phyloP scores from a whole-genome alignment of 2,888 invertebrate species.

The Cheilosia scutellata region DNA sequence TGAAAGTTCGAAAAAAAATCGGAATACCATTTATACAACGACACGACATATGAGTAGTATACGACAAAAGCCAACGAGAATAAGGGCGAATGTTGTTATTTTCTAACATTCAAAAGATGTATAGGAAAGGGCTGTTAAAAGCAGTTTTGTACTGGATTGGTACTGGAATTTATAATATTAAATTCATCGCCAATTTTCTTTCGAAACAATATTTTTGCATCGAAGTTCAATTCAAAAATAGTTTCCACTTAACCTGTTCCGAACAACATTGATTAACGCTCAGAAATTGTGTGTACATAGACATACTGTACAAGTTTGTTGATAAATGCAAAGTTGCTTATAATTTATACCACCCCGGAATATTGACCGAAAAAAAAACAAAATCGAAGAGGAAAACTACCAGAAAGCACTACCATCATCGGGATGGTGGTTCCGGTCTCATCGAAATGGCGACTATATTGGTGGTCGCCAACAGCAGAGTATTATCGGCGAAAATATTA shows the following conservation, averaged over 20 bases:
- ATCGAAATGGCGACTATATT: not conserved
- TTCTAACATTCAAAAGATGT: too few species aligned
- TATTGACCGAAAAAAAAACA: conserved; percentile 41
- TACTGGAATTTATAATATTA: not conserved
- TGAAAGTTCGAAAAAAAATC: too few species aligned
- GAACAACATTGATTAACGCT: not conserved
- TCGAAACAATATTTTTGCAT: not conserved
- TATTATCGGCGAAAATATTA: not conserved
- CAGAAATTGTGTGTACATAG: not conserved
- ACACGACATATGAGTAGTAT: too few species aligned
- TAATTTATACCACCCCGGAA: conserved; percentile 35
- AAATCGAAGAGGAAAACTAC: too few species aligned
- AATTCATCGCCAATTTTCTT: not conserved
- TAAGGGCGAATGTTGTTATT: too few species aligned
- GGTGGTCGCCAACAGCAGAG: conserved; percentile 20
- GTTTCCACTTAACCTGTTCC: conserved; percentile 7
- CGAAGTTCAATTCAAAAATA: not conserved
- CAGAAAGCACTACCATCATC: not conserved
- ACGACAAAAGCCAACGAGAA: too few species aligned
- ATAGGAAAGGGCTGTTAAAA: too few species aligned
- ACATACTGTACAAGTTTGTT: not conserved
- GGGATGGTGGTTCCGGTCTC: conserved; percentile 25
- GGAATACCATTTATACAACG: too few species aligned
- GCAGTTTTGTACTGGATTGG: too few species aligned
- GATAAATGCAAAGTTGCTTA: conserved; percentile 24